Evolutionary conservation across 2,888 invertebrate genomes (phyloP).

Genomic region (Drosophila buzzatii): DNA sequence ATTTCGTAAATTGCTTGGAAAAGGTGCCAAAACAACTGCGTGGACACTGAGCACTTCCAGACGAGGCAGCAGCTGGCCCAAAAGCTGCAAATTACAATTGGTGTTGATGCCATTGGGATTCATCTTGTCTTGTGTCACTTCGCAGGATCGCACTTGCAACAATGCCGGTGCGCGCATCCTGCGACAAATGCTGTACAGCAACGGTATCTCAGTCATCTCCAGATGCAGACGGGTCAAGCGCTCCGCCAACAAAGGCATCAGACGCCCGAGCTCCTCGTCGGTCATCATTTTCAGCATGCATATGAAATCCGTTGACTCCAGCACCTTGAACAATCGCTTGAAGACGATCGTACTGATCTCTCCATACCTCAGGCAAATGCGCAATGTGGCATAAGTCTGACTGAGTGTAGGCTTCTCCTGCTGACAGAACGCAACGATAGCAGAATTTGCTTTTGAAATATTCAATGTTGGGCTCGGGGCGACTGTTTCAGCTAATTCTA

Average conservation of each 20-base stretch:
- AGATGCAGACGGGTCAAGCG: constrained; percentile 28
- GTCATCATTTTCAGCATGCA: not conserved
- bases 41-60: constrained; percentile 19
- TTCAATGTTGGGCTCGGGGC: too few relatives aligned
- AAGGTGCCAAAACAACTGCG: not conserved
- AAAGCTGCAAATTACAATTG: not conserved
- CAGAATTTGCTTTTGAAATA: too few relatives aligned
- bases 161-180: not conserved
- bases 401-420: not conserved
- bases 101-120: not conserved
- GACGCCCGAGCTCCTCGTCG: constrained; percentile 12
- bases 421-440: too few relatives aligned
- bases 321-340: constrained; percentile 5
- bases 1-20: constrained; percentile 23
- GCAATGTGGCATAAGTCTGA: constrained; percentile 25
- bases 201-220: constrained; percentile 10
- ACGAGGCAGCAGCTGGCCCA: constrained; percentile 28
- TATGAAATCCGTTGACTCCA: constrained; percentile 26
- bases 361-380: constrained; percentile 28
- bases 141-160: constrained; percentile 20
- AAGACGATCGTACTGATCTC: constrained; percentile 12
- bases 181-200: not conserved
- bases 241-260: constrained; percentile 35
- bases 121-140: not conserved
- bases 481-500: not conserved